Base-by-base conservation (phyloP, 2,113 vertebrate species). In the Coregonus clupeaformis region DNA sequence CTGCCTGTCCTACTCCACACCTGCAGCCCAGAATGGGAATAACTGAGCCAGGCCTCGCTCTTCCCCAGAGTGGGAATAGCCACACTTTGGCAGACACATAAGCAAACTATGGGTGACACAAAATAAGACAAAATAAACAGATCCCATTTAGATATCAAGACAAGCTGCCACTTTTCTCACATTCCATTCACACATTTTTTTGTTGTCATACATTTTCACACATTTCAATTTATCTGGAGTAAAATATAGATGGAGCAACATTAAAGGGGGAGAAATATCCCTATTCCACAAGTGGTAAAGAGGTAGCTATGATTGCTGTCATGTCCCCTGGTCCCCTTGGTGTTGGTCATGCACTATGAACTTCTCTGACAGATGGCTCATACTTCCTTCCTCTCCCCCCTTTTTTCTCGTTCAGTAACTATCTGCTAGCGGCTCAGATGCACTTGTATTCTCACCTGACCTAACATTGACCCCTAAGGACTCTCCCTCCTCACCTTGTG, bases 1-100 rank as follows among this genome's bases (percentile, higher is more conserved):
- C 75, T 76, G 84, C 73, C 49, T 77, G 71, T 82, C 79, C 85
- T 89, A 85, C 88, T 86, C 82, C 89, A 92, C 93, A 93, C 92
- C 92, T 92, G 90, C 87, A 92, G 83, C 92, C 88, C 89, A 85
- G 81, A 84, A 82, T 87, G 91, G 90, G 92, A 91, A 91, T 89
- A 89, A 77, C 66, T 70, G 68, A 82, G 82, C 68, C 12, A 0
- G 76, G 71, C 76, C 57, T 80, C 32, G 62, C 69, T 47, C 74
- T 63, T 89, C 87, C 90, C 88, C 74, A 69, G 85, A 82, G 85
- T 80, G 42, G 32, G 67, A 77, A 13, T 25, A 67, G 6, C 25
- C 27, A 18, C 14, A 82, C 68, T 52, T 76, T 32, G 63, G 36
- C 77, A 1, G 7, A 42, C 36, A 12, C 36, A 7, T 42, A 9